These are phyloP conservation scores for Eristalis tenax DNA, from an alignment of 2,888 invertebrate genomes.

Conservation along the genomic window DNA sequence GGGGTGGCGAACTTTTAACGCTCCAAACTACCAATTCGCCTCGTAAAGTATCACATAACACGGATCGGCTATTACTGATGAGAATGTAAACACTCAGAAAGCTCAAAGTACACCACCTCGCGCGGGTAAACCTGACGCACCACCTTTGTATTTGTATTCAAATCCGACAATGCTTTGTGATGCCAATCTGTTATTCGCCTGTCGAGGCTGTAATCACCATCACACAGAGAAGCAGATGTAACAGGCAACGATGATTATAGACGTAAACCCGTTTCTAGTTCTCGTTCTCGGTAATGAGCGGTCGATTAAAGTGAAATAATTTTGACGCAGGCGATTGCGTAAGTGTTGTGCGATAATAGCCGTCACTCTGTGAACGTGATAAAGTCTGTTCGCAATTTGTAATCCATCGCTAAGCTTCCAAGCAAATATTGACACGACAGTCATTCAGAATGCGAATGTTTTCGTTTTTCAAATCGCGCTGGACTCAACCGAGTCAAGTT, in stretches of 20 bases:
- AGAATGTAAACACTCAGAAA: neutral
- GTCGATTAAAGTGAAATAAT: slow-evolving; percentile 48
- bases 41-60: neutral
- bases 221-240: slow-evolving; percentile 2
- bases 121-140: neutral
- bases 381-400: neutral
- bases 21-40: neutral
- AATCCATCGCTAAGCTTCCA: neutral
- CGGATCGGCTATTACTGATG: neutral
- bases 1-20: neutral
- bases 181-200: neutral
- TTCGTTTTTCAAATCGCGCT: neutral
- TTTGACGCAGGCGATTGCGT: slow-evolving; percentile 21
- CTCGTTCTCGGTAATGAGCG: neutral
- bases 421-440: neutral
- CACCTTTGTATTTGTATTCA: neutral
- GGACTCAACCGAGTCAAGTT: neutral
- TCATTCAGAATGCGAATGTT: neutral
- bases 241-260: neutral
- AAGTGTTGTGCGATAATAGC: neutral
- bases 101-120: neutral
- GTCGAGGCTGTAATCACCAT: neutral
- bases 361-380: neutral
- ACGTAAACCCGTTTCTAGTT: slow-evolving; percentile 32
- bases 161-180: neutral